These are phyloP conservation scores for Amphipoea lucens DNA, from an alignment of 2,888 invertebrate species.

Conservation along the genomic window DNA sequence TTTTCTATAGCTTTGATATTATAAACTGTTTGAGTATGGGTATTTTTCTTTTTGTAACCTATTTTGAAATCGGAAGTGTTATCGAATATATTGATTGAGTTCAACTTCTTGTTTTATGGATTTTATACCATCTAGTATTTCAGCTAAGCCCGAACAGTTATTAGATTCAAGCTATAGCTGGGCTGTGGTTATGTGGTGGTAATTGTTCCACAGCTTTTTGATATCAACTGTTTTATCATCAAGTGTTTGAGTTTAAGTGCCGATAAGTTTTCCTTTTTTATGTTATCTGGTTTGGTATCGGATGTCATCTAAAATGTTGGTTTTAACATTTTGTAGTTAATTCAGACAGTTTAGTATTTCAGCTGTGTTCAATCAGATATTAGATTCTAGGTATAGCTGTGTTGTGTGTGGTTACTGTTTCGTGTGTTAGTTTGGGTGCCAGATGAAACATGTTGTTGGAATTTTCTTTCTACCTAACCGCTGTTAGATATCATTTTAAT, in stretches of 20 bases:
- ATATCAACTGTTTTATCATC: background rate
- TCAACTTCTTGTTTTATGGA: background rate
- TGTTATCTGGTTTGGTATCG: background rate
- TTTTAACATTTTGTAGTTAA: slow-evolving; percentile 72
- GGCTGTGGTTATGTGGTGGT: no score
- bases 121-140: background rate
- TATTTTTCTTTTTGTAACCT: background rate
- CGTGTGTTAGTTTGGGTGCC: slow-evolving; percentile 21
- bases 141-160: background rate
- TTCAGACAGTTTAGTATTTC: slow-evolving; percentile 83
- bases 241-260: background rate
- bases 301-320: background rate
- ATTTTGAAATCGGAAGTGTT: background rate
- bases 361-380: slow-evolving; percentile 70
- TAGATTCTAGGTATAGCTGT: slow-evolving; percentile 31
- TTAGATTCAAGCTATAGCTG: background rate
- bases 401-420: slow-evolving; percentile 8
- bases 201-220: background rate
- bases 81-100: background rate
- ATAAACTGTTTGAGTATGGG: background rate
- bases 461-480: background rate
- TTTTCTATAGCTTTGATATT: background rate
- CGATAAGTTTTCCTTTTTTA: background rate
- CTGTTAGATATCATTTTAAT: background rate
- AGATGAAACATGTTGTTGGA: background rate